These are phyloP conservation scores for Zaprionus nigranus DNA, from an alignment of 1,140 invertebrate genomes.

Conservation along the genomic window DNA sequence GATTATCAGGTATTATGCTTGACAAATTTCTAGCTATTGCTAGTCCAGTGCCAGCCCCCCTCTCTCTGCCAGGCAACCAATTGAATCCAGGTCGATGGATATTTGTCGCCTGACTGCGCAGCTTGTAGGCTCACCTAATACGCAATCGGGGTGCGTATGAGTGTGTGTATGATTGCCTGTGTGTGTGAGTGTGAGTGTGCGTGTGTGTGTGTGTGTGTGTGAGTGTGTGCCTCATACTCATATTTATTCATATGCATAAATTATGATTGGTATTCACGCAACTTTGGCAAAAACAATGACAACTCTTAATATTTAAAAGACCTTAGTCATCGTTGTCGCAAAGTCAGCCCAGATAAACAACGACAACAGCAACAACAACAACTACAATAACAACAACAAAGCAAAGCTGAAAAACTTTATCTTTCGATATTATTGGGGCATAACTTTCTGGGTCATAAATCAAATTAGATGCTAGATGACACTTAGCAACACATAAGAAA, in stretches of 20 bases:
- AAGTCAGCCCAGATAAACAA: conserved; percentile 34
- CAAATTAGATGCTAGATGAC: conserved; percentile 78
- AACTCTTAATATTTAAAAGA: conserved; percentile 77
- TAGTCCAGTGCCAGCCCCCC: not conserved
- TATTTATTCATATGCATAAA: conserved; percentile 56
- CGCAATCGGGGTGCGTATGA: not conserved
- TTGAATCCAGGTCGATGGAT: conserved; percentile 31
- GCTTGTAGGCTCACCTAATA: conserved; percentile 17
- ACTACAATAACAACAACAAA: not conserved
- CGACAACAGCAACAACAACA: conserved; percentile 18
- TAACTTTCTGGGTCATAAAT: conserved; percentile 79
- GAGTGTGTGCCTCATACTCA: not conserved
- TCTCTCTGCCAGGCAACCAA: conserved; percentile 25
- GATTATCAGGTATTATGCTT: conserved; percentile 73
- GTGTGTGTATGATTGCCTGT: not conserved
- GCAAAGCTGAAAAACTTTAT: conserved; percentile 63
- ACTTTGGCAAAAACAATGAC: conserved; percentile 77
- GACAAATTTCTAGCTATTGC: conserved; percentile 58
- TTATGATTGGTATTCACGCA: conserved; percentile 64
- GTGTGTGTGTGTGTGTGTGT: conserved; percentile 15
- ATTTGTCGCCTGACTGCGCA: conserved; percentile 36
- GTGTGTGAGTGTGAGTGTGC: conserved; percentile 1
- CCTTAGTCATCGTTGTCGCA: conserved; percentile 74
- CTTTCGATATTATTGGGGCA: conserved; percentile 80
- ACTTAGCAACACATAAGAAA: conserved; percentile 81